phyloP scores from a whole-genome alignment of 2,797 vertebrate species.

The Enteromius fasciolatus region DNA sequence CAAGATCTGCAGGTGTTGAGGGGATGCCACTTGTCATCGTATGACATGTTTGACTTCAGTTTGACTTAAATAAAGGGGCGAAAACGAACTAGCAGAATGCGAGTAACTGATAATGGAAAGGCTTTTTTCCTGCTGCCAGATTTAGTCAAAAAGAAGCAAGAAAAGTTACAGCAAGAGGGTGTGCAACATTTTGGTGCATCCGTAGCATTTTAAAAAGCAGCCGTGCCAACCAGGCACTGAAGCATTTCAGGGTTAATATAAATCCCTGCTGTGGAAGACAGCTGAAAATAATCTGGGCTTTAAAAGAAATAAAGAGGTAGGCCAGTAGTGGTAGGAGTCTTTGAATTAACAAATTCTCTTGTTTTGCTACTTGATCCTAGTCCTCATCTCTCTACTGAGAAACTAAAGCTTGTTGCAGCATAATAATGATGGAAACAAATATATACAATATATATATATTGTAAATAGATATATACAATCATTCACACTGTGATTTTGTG shows the following conservation, averaged over 20 bases:
- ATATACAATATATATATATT: background rate
- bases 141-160: conserved; percentile 63
- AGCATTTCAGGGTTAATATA: conserved; percentile 68
- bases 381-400: conserved; percentile 28
- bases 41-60: conserved; percentile 33
- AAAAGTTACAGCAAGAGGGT: conserved; percentile 20
- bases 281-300: conserved; percentile 74
- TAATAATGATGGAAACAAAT: background rate
- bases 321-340: conserved; percentile 37
- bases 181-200: conserved; percentile 63
- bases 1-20: conserved; percentile 49
- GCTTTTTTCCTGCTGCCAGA: conserved; percentile 58
- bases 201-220: conserved; percentile 64
- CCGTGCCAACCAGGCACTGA: conserved; percentile 63
- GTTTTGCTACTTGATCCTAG: conserved; percentile 13
- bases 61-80: conserved; percentile 44
- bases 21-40: conserved; percentile 40
- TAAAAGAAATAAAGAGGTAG: conserved; percentile 30
- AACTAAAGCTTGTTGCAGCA: conserved; percentile 26
- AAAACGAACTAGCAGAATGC: background rate
- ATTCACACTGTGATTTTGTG: background rate
- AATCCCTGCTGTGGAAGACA: conserved; percentile 68
- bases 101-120: background rate
- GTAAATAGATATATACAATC: no score
- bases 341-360: conserved; percentile 12